phyloP scores from a whole-genome alignment of 2,797 vertebrate genomes.

The Otolemur crassicaudatus region DNA sequence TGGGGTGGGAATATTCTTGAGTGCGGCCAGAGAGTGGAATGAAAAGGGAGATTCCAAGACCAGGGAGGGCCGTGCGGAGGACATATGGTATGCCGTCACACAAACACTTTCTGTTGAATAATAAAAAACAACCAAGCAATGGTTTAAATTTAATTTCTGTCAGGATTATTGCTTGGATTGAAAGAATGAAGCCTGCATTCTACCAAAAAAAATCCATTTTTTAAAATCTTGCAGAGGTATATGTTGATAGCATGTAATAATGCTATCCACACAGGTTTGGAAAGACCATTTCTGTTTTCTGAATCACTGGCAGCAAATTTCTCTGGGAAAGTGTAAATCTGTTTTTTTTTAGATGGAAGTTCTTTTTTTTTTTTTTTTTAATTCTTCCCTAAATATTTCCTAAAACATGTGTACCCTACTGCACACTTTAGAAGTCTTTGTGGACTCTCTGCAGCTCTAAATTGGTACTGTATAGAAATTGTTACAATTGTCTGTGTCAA shows the following conservation, averaged over 20 bases:
- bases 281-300: not conserved
- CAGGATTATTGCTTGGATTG: not conserved
- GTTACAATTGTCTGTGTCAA: not conserved
- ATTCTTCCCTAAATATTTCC: not conserved
- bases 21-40: not conserved
- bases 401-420: not conserved
- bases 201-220: not conserved
- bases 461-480: conserved; percentile 39
- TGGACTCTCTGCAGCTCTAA: conserved; percentile 35
- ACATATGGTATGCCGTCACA: not conserved
- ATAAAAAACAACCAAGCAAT: not conserved
- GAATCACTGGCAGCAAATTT: not conserved
- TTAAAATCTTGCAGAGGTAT: not conserved
- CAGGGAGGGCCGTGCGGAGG: not conserved
- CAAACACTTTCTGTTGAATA: not conserved
- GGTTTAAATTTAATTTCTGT: not conserved
- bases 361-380: not conserved
- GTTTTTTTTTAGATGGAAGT: not conserved
- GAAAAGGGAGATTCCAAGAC: not conserved
- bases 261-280: not conserved
- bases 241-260: not conserved
- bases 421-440: not conserved
- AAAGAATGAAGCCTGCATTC: not conserved
- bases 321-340: not conserved
- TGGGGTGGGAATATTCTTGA: not conserved